Base-by-base conservation (phyloP, 2,888 invertebrate genomes). In the Drosophila birchii region DNA sequence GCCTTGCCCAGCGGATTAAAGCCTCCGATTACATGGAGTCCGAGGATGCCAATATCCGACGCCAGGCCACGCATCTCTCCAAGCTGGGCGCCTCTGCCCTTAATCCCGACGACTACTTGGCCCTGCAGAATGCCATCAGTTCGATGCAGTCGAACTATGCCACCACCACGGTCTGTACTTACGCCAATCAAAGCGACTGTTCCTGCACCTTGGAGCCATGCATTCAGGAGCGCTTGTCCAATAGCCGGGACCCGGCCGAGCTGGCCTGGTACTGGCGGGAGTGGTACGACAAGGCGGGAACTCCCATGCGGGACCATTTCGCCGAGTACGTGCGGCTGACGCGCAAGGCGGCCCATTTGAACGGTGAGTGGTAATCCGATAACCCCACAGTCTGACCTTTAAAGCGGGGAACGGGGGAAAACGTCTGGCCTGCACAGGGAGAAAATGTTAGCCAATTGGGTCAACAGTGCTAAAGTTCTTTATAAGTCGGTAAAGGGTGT, bases 101-200 rank as follows among this genome's bases (percentile, higher is more conserved):
- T 9, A 94, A 95, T 0, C 94, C 95, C 73, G 94, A 95, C 32
- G 95, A 95, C 81, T 94, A 94, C 83, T 93, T 94, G 75, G 92
- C 93, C 59, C 92, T 95, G 26, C 94, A 95, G 82, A 94, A 94
- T 86, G 94, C 95, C 0, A 94, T 95, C 0, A 95, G 95, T 0
- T 94, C 95, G 1, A 97, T 97, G 97, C 94, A 95, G 82, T 93
- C 95, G 0, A 95, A 95, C 78, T 97, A 96, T 89, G 95, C 96
- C 0, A 96, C 94, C 0, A 94, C 96, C 0, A 96, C 95, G 89
- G 95, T 97, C 23, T 97, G 97, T 84, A 94, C 95, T 5, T 96
- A 92, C 78, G 94, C 94, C 29, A 93, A 96, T 79, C 84, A 90
- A 0, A 92, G 89, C 0, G 95, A 95, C 80, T 96, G 97, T 81